A percentile compares a stretch with the other conserved stretches of the same genome.
phyloP scores from a whole-genome alignment of 2,113 vertebrate species.

The Suricata suricatta region DNA sequence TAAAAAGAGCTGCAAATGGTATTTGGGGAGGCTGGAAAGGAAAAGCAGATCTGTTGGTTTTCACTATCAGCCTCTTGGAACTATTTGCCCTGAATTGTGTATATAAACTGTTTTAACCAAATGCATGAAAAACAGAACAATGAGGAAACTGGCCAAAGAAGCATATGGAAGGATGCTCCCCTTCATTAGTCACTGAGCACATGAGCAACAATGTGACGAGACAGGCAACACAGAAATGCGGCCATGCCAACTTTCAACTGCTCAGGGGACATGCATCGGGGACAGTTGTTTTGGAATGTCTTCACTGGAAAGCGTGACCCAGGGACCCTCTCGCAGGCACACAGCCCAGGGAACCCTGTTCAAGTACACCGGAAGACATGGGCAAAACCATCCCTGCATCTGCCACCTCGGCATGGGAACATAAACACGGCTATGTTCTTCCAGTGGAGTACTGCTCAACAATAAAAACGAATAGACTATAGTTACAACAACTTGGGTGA shows the following conservation, averaged over 20 bases:
- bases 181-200: not conserved
- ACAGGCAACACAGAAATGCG: not conserved
- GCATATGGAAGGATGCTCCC: not conserved
- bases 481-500: not conserved
- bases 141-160: not conserved
- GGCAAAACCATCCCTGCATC: fast-evolving
- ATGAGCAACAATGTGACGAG: fast-evolving
- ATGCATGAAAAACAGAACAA: not conserved
- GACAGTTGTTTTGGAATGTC: not conserved
- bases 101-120: not conserved
- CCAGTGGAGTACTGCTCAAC: no score
- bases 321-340: not conserved
- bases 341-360: not conserved
- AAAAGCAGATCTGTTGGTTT: not conserved
- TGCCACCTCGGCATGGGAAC: fast-evolving
- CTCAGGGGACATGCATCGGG: fast-evolving
- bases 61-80: not conserved
- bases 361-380: fast-evolving
- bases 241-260: not conserved
- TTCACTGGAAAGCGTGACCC: not conserved
- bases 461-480: no score
- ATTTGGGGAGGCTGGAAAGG: not conserved
- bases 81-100: not conserved
- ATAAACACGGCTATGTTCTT: fast-evolving
- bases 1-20: not conserved